These are phyloP conservation scores for Glandiceps talaboti DNA, from an alignment of 53 echinoderm and acorn worm species.

Conservation along the genomic window DNA sequence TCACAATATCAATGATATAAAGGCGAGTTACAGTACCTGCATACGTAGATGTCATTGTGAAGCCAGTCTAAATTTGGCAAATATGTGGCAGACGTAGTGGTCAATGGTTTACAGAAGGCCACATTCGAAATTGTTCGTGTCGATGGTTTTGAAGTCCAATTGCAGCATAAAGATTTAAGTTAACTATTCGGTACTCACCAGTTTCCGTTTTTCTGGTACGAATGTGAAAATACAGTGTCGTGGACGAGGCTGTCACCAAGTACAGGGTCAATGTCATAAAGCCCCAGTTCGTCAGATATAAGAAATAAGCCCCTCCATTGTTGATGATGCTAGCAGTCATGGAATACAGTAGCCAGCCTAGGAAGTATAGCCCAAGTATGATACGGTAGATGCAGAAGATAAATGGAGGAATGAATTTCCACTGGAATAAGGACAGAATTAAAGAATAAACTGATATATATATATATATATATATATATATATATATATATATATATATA, in stretches of 20 bases:
- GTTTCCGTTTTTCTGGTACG: neutral
- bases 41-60: neutral
- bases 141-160: neutral
- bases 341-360: constrained; percentile 7
- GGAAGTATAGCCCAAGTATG: constrained; percentile 10
- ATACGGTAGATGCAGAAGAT: constrained; percentile 13
- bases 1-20: neutral
- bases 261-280: constrained; percentile 20
- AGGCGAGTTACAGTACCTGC: neutral
- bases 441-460: too few relatives aligned
- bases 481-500: too few relatives aligned
- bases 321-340: constrained; percentile 1
- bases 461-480: too few relatives aligned
- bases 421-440: too few relatives aligned
- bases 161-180: neutral
- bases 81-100: too few relatives aligned
- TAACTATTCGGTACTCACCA: neutral
- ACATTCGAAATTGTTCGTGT: too few relatives aligned
- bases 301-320: neutral
- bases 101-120: too few relatives aligned
- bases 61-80: neutral
- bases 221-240: neutral
- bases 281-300: constrained; percentile 20
- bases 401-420: neutral
- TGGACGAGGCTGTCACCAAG: constrained; percentile 5